These are phyloP conservation scores for Hemicrepidius hirtus DNA, from an alignment of 2,888 invertebrate species.

Conservation along the genomic window DNA sequence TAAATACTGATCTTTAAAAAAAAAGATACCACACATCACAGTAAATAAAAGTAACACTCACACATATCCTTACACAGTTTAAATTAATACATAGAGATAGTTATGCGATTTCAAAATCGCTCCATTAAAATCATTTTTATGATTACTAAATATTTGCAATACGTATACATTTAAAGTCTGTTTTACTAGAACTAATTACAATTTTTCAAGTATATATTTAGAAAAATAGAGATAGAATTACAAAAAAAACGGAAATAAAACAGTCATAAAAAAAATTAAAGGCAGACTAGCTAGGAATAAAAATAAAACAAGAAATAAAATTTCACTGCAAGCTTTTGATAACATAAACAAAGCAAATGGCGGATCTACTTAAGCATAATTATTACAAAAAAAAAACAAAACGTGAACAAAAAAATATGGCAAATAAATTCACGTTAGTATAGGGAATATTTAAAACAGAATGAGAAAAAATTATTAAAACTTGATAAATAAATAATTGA, in stretches of 20 bases:
- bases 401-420: slow-evolving; percentile 62
- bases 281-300: slow-evolving; percentile 49
- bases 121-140: slow-evolving; percentile 64
- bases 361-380: slow-evolving; percentile 25
- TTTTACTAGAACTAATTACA: slow-evolving; percentile 51
- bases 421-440: slow-evolving; percentile 66
- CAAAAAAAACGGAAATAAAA: slow-evolving; percentile 40
- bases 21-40: slow-evolving; percentile 64
- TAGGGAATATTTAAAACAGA: slow-evolving; percentile 30
- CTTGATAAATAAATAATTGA: slow-evolving; percentile 55
- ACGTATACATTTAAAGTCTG: slow-evolving; percentile 57
- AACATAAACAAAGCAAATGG: slow-evolving; percentile 4
- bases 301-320: slow-evolving; percentile 62
- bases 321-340: slow-evolving; percentile 15
- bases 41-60: slow-evolving; percentile 67
- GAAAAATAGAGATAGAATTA: slow-evolving; percentile 41
- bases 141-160: slow-evolving; percentile 61
- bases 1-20: slow-evolving; percentile 63
- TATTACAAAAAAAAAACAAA: slow-evolving; percentile 23
- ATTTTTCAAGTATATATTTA: slow-evolving; percentile 23
- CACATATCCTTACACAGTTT: slow-evolving; percentile 63
- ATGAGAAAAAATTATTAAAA: slow-evolving; percentile 59
- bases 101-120: slow-evolving; percentile 54
- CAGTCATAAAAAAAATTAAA: slow-evolving; percentile 34
- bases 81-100: slow-evolving; percentile 61